Evolutionary conservation across 2,113 vertebrate genomes (phyloP), one percentile per base, ranked within the genome.

Genomic region (Cheirogaleus medius): DNA sequence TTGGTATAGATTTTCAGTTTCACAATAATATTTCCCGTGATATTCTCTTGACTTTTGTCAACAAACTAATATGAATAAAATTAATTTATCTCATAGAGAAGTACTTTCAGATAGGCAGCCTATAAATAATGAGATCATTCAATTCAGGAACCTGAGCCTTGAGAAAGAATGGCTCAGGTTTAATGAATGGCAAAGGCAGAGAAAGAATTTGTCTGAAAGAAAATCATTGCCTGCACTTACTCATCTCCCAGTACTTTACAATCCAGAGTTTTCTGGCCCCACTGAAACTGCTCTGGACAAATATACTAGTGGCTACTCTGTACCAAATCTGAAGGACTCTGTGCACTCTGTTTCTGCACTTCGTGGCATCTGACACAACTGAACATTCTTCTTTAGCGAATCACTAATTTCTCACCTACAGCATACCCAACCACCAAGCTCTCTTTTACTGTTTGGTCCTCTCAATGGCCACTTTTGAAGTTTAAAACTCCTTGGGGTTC

Each of bases 1-100:
- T 97, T 77, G 20, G 44, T 81, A 74, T 6, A 80, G 14, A 2
- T 77, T 94, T 81, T 84, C 27, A 68, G 66, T 90, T 77, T 78
- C 27, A 93, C 96, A 95, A 60, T 73, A 54, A 73, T 11, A 92
- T n/a, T 2, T 80, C 86, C 13, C 20, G 91, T 92, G 73, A 47
- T 44, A 77, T 69, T 73, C 69, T 81, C 21, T 49, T 64, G 14
- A 58, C 11, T 73, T 92, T 64, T 66, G 73, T 39, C n/a, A 78
- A 49, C 17, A 93, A 77, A 76, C 21, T 49, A 63, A 73, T 27
- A 80, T 80, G 63, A 96, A 89, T 73, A 82, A 91, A 95, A 96
- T 82, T 69, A 95, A 47, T 29, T 71, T 90, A 93, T 93, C 27
- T 0, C 37, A 74, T 13, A 90, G 27, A 60, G n/a, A 84, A 80